Evolutionary conservation across 2,797 vertebrate genomes (phyloP), one percentile per base, ranked within the genome.

Genomic region (Ctenochaetus hawaiiensis): DNA sequence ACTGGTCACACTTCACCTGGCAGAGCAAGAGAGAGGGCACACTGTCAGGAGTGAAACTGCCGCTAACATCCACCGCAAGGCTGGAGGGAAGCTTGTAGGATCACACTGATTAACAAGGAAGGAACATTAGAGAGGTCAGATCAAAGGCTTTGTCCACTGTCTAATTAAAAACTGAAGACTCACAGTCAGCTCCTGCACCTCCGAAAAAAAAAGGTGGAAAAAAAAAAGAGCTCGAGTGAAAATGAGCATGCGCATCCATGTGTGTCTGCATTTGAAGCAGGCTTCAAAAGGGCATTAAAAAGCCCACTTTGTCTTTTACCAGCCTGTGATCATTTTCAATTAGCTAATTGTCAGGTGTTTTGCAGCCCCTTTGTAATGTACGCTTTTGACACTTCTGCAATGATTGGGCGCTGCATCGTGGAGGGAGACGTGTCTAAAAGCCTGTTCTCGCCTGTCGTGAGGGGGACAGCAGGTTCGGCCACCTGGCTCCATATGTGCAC

Each of bases 1-100:
- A 99, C 92, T 98, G 97, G 91, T 99, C 97, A 89, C 97, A 98
- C 89, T 99, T 99, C 56, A 99, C 97, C 97, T 99, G 82, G 81
- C 78, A 78, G 81, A 72, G 69, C 41, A 48, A 85, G 54, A 83
- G 56, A 86, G 67, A 77, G 85, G 81, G 78, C 63, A 72, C 65
- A 23, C 60, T 59, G 86, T 93, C 76, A 91, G 80, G 77, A 80
- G 13, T 10, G 79, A 87, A 34, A 72, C 58, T 18, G 77, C 78
- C 6, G 51, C 30, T 66, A 72, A 79, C 58, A 77, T 83, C 75
- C 70, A 67, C 59, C 30, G 51, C 18, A 6, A 81, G 78, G 66
- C 76, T 18, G 12, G 62, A 20, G 65, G 84, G 75, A 77, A 75
- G 70, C 81, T 84, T 77, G 85, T 81, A 84, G 75, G 74, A 91